Conservation (phyloP, 64 coral and sea anemone species). For the Dendronephthya gigantea region DNA sequence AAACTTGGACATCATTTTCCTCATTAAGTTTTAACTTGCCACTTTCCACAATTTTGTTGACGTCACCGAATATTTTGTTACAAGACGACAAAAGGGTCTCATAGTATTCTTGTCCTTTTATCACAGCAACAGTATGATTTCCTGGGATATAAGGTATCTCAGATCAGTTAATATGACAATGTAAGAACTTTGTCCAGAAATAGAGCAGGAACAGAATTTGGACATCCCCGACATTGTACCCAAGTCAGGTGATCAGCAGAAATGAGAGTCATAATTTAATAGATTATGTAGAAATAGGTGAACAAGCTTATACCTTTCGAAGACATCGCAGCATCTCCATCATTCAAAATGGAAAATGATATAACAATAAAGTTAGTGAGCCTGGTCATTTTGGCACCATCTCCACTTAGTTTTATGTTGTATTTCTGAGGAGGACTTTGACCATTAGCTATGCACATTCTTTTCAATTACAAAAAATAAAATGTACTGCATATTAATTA, state of each 20-base stretch:
- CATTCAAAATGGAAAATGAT: background rate
- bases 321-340: background rate
- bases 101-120: background rate
- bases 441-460: no score
- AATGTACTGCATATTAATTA: no score
- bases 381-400: background rate
- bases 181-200: no score
- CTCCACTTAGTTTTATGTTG: no score
- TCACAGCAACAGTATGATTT: constrained; percentile 12
- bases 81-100: background rate
- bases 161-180: no score
- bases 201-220: no score
- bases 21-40: background rate
- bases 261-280: no score
- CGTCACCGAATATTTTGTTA: background rate
- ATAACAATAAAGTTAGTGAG: background rate
- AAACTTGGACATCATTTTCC: background rate
- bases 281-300: no score
- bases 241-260: no score
- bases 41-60: background rate
- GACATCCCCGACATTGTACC: no score
- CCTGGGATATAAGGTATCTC: background rate
- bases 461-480: no score
- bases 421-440: background rate
- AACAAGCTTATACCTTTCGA: background rate